Conservation (phyloP, 2,888 invertebrate species). For the Agrilus cyanescens region DNA sequence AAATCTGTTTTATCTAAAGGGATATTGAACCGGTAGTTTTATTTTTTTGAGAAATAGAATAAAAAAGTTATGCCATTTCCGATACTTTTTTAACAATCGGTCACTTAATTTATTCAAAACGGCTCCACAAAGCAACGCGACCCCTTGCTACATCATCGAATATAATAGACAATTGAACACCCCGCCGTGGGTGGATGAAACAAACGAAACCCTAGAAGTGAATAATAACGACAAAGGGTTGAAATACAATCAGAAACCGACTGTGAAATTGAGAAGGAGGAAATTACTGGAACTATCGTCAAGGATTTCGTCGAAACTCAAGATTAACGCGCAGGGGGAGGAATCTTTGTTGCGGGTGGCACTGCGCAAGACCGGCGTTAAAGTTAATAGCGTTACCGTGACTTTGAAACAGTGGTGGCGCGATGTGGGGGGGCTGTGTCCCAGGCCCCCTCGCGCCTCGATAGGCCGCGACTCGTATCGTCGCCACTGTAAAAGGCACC, state of each 20-base stretch:
- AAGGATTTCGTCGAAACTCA: slow-evolving; percentile 12
- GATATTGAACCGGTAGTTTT: too few species aligned
- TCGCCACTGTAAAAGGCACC: slow-evolving; percentile 22
- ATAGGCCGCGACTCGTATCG: slow-evolving; percentile 23
- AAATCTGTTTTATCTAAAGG: too few species aligned
- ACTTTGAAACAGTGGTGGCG: slow-evolving; percentile 38
- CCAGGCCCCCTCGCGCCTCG: slow-evolving; percentile 31
- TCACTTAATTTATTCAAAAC: slow-evolving; percentile 7
- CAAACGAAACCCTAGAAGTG: too few species aligned
- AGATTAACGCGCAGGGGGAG: slow-evolving; percentile 13
- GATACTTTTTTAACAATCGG: too few species aligned
- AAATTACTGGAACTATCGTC: slow-evolving; percentile 7
- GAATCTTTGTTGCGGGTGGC: slow-evolving; percentile 16
- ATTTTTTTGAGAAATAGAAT: too few species aligned
- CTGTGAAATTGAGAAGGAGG: slow-evolving; percentile 2
- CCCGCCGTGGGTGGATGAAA: too few species aligned
- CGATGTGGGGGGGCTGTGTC: slow-evolving; percentile 37
- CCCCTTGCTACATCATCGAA: too few species aligned
- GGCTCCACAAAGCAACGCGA: slow-evolving; percentile 13
- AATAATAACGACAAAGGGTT: neutral
- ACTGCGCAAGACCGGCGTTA: slow-evolving; percentile 24
- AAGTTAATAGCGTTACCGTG: slow-evolving; percentile 35
- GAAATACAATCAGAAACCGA: slow-evolving; percentile 4
- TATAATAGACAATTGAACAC: too few species aligned
- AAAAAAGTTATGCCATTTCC: too few species aligned